Evolutionary conservation across 2,113 vertebrate species (phyloP), one percentile per base, ranked within the genome.

Genomic region (Tragelaphus buxtoni): DNA sequence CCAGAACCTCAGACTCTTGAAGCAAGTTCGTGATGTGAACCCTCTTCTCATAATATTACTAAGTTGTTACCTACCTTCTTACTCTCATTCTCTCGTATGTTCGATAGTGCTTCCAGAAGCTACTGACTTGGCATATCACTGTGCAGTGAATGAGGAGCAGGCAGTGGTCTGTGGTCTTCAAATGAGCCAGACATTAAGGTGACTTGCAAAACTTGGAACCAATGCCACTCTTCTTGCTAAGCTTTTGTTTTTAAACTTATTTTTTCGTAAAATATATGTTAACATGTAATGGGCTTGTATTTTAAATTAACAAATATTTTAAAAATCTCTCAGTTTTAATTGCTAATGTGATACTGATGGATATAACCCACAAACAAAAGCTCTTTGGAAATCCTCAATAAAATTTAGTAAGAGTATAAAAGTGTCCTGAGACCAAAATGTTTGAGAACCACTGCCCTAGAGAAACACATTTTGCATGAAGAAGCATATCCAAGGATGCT

Each of bases 301-400:
- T 95, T 94, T 32, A 96, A 69, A 51, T 35, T 11, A 42, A 95
- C 1, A 18, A 88, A 76, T 39, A 69, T 47, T 74, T 74, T 35
- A 12, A 8, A 60, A 61, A 69, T 58, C 58, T 63, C 35, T 32
- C 11, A 28, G 39, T 45, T 76, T 76, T 76, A 76, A 45, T 45
- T 76, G 39, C 72, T 76, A 76, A 76, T 45, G 39, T 28, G 6
- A 45, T 45, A 28, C 72, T 76, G 72, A 76, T 76, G 39, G 12
- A 76, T 76, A 76, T 26, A 45, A 45, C 39, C 72, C 24, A 45
- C 39, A 74, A 45, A 42, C 24, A 74, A 74, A 45, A 45, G 72
- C 24, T 42, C 39, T 76, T 76, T 45, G 72, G 72, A 76, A 69
- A 76, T 76, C 22, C 22, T 76, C 39, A 45, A 45, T 76, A 76